These are phyloP conservation scores for Drosophila parabipectinata DNA, from an alignment of 1,140 invertebrate species.

Conservation along the genomic window DNA sequence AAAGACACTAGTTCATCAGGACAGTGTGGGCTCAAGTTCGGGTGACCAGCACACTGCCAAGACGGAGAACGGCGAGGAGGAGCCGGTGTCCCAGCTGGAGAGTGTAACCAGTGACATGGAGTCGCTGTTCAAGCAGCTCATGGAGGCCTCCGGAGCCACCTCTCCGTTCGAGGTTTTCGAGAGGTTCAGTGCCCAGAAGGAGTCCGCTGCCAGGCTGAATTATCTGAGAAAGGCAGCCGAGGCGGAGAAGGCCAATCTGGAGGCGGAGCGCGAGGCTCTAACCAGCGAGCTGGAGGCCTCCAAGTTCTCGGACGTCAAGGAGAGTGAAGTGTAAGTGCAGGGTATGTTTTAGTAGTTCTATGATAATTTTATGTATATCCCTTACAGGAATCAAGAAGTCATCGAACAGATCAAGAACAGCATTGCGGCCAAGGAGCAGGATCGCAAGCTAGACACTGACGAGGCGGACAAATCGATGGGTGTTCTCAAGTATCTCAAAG, in stretches of 20 bases:
- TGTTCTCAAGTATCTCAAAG: conserved; percentile 85
- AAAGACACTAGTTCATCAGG: conserved; percentile 85
- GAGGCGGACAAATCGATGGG: conserved; percentile 84
- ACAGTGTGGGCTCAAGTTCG: conserved; percentile 85
- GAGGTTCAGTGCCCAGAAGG: conserved; percentile 89
- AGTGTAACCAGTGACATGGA: conserved; percentile 86
- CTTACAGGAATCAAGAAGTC: conserved; percentile 87
- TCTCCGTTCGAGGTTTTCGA: conserved; percentile 89
- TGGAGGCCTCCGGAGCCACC: conserved; percentile 90
- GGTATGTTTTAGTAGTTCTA: neutral
- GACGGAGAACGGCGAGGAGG: conserved; percentile 84
- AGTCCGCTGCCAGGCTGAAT: conserved; percentile 87
- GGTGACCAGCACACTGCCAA: conserved; percentile 84
- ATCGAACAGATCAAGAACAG: conserved; percentile 86
- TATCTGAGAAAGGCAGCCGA: conserved; percentile 89
- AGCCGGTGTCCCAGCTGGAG: conserved; percentile 76
- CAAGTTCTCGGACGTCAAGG: conserved; percentile 91
- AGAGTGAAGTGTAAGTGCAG: conserved; percentile 89
- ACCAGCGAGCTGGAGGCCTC: conserved; percentile 89
- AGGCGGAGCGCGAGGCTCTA: conserved; percentile 88
- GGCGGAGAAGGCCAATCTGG: conserved; percentile 89
- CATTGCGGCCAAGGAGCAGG: conserved; percentile 85
- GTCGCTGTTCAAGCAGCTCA: conserved; percentile 88
- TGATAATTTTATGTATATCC: neutral
- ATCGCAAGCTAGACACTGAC: conserved; percentile 83